Evolutionary conservation across 2,113 vertebrate genomes (phyloP), one percentile per base, ranked within the genome.

Genomic region (Acinonyx jubatus): DNA sequence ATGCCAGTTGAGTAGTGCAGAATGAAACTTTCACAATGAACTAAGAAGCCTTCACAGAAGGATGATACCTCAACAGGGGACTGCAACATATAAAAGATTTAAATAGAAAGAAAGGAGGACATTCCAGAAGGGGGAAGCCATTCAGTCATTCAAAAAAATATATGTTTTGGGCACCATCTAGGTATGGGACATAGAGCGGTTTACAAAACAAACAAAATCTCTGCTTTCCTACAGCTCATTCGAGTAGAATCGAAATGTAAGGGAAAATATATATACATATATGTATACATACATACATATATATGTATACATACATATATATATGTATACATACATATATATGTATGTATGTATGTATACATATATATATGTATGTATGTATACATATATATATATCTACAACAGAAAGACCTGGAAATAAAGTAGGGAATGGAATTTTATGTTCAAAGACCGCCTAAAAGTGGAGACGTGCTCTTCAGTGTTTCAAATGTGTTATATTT

Each of bases 351-450:
- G 9, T 3, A 14, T 2, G 15, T 21, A 16, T 33, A 52, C 31
- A 41, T 5, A 41, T 7, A 7, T 45, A 9, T 45, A 45, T 8
- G 5, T 41, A 41, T 5, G 8, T 1, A 8, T 45, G 8, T 45
- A 41, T 5, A 7, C 1, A 45, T 9, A 9, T 29, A 14, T 3
- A 21, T 45, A 16, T 33, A 52, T 36, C 14, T 48, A 48, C 74
- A 76, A 13, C 4, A 92, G 7, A 41, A 33, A 87, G 0, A 38
- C 36, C 36, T 81, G 16, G 55, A 96, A 61, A 76, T 92, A 90
- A 74, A 91, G 33, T 65, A 78, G 31, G n/a, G 33, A 84, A 71
- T 29, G 9, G 78, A 71, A 85, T 69, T 96, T 86, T 88, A 88
- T 45, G 19, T 65, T 83, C 89, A 80, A 81, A 94, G 76, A n/a